Evolutionary conservation across 2,888 invertebrate genomes (phyloP).

Genomic region (Thalpophila matura): DNA sequence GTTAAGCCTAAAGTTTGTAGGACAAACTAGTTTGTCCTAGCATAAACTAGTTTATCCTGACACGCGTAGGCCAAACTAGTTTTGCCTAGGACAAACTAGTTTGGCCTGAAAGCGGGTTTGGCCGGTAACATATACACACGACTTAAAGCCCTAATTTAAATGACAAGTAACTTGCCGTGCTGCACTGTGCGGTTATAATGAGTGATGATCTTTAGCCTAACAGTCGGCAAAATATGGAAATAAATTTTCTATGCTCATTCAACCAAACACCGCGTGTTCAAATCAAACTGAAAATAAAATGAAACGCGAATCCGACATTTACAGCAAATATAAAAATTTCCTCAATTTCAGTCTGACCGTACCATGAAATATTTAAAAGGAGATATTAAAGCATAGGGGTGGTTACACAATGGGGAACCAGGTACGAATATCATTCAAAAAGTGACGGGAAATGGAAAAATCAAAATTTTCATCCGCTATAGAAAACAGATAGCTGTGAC

Average conservation of each 20-base stretch:
- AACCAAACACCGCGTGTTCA: conserved; percentile 4
- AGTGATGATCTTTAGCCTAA: too few species aligned
- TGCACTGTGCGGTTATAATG: too few species aligned
- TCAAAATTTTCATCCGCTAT: conserved; percentile 80
- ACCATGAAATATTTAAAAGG: conserved; percentile 68
- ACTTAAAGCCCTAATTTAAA: too few species aligned
- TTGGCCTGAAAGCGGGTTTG: too few species aligned
- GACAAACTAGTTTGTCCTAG: too few species aligned
- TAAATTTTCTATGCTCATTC: conserved; percentile 28
- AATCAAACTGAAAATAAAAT: conserved; percentile 20
- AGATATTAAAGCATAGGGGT: conserved; percentile 80
- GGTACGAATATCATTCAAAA: conserved; percentile 77
- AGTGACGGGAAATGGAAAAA: conserved; percentile 86
- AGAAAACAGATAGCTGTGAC: conserved; percentile 75
- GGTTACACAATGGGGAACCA: conserved; percentile 73
- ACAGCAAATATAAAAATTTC: conserved; percentile 29
- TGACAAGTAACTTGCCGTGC: too few species aligned
- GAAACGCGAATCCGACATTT: conserved; percentile 35
- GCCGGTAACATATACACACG: too few species aligned
- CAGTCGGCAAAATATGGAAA: conserved; percentile 15
- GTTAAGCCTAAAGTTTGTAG: too few species aligned
- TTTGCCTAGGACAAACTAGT: too few species aligned
- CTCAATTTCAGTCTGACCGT: conserved; percentile 65
- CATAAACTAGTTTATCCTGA: too few species aligned
- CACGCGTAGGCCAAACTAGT: too few species aligned